phyloP scores from a whole-genome alignment of 2,797 vertebrate species.

The Tympanoctomys barrerae region DNA sequence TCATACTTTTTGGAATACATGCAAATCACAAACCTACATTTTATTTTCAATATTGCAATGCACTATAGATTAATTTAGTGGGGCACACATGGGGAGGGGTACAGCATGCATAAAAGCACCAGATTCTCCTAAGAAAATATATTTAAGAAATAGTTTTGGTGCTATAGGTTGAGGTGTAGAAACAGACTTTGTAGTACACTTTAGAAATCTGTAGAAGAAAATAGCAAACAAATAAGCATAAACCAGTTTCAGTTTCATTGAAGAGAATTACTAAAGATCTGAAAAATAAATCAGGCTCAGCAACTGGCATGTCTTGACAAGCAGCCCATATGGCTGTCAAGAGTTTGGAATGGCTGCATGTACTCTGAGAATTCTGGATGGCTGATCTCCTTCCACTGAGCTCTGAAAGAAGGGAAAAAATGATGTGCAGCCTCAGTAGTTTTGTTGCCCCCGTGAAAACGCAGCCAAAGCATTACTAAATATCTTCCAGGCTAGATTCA shows the following conservation, averaged over 20 bases:
- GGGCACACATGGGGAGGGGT: background rate
- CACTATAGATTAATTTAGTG: background rate
- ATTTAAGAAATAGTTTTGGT: background rate
- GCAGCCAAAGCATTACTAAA: background rate
- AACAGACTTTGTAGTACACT: background rate
- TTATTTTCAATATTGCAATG: constrained; percentile 65
- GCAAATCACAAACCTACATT: background rate
- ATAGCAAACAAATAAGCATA: background rate
- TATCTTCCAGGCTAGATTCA: background rate
- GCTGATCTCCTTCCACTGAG: background rate
- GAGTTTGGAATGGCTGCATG: constrained; percentile 7
- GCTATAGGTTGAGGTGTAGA: background rate
- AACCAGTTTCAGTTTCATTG: background rate
- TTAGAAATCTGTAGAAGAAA: background rate
- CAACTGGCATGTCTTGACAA: too few species aligned
- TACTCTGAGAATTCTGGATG: background rate
- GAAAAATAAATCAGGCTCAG: background rate
- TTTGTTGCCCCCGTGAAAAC: background rate
- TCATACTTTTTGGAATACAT: constrained; percentile 36
- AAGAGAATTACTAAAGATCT: constrained; percentile 15
- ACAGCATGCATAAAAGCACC: background rate
- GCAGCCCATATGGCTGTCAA: background rate
- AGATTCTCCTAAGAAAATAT: background rate
- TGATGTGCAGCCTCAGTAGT: background rate
- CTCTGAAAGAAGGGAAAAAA: background rate